Evolutionary conservation across 2,113 vertebrate species (phyloP).

Genomic region (Sciurus niger): DNA sequence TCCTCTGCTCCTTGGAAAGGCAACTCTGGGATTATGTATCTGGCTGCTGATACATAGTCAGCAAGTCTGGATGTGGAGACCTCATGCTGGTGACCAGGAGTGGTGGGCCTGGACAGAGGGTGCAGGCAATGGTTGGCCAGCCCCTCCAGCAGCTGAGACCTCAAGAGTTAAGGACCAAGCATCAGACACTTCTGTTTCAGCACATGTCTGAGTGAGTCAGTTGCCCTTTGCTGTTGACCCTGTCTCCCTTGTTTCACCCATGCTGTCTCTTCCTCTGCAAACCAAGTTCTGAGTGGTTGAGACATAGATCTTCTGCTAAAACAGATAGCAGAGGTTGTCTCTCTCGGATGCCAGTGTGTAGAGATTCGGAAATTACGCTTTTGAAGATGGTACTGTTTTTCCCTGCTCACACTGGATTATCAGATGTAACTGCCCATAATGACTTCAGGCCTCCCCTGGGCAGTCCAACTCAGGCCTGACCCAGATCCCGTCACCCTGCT

Average conservation of each 20-base stretch:
- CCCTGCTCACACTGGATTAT: neutral
- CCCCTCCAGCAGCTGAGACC: fast-evolving
- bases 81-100: neutral
- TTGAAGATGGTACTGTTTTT: neutral
- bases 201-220: neutral
- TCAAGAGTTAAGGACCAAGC: neutral
- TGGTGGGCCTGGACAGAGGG: neutral
- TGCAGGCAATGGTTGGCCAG: neutral
- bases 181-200: neutral
- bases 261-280: neutral
- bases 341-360: fast-evolving
- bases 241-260: fast-evolving
- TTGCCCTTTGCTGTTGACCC: neutral
- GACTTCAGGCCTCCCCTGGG: neutral
- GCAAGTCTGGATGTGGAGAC: neutral
- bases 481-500: neutral
- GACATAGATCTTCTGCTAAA: too few species aligned
- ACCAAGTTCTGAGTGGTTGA: neutral
- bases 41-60: fast-evolving
- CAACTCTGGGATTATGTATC: neutral
- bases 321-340: neutral
- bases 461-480: fast-evolving
- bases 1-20: neutral
- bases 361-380: neutral
- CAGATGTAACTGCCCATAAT: neutral